phyloP scores from a whole-genome alignment of 37 sponge, comb jelly and placozoan genomes.

The Crambe crambe region DNA sequence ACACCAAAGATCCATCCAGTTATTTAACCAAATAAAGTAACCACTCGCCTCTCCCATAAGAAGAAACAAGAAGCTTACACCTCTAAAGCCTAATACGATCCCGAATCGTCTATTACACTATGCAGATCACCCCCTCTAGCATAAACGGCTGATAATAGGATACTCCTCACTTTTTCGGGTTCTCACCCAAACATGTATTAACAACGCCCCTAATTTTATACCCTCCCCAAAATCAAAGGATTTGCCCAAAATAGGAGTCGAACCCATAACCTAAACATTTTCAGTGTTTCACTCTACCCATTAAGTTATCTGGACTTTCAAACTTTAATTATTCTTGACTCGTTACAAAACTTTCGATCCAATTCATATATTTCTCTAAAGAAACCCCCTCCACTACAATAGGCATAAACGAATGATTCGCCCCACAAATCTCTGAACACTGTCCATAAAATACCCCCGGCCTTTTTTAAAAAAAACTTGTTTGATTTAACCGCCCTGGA shows the following conservation, averaged over 20 bases:
- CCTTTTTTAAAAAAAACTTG: constrained; percentile 75
- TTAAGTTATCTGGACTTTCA: constrained; percentile 73
- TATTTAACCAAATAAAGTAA: no score
- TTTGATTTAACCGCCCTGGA: constrained; percentile 83
- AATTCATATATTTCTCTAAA: constrained; percentile 70
- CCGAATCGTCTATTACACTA: constrained; percentile 15
- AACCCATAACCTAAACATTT: constrained; percentile 69
- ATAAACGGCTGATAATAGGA: constrained; percentile 31
- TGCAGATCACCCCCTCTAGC: constrained; percentile 2
- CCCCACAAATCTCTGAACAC: constrained; percentile 84
- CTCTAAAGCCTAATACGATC: constrained; percentile 50
- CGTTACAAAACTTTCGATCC: constrained; percentile 20
- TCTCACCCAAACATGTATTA: constrained; percentile 78
- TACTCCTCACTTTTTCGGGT: constrained; percentile 72
- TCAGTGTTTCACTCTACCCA: constrained; percentile 73
- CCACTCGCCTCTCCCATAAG: no score
- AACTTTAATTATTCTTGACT: no score
- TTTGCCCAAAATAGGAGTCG: constrained; percentile 51
- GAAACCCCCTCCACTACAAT: constrained; percentile 80
- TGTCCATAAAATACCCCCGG: constrained; percentile 84
- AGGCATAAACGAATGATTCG: constrained; percentile 81
- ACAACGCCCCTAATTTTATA: constrained; percentile 75
- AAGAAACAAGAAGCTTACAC: no score
- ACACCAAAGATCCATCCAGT: no score
- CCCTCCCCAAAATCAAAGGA: constrained; percentile 78